These are phyloP conservation scores for Drosophila bifasciata DNA, from an alignment of 1,140 invertebrate genomes.

Conservation along the genomic window DNA sequence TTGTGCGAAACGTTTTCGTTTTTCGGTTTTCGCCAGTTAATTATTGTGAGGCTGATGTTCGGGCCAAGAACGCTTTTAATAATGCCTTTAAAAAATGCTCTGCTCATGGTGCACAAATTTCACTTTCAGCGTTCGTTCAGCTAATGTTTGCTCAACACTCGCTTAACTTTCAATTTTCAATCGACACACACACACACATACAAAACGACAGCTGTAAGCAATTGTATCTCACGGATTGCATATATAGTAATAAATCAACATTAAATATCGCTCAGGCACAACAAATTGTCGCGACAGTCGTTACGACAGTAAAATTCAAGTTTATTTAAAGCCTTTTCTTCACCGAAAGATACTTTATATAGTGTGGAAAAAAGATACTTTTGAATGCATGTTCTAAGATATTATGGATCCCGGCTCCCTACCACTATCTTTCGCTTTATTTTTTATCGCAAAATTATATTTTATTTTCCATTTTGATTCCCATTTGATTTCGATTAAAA, in stretches of 20 bases:
- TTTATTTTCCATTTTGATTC: conserved; percentile 34
- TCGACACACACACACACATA: conserved; percentile 23
- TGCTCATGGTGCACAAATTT: conserved; percentile 15
- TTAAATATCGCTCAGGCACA: conserved; percentile 7
- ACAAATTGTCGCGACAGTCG: too few relatives aligned
- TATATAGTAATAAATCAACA: conserved; percentile 21
- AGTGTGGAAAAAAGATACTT: too few relatives aligned
- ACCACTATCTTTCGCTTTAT: not conserved
- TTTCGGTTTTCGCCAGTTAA: conserved; percentile 35
- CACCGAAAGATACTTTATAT: too few relatives aligned
- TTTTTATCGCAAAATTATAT: conserved; percentile 31
- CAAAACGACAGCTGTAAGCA: not conserved
- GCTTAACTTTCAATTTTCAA: conserved; percentile 52
- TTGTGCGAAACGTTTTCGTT: conserved; percentile 51
- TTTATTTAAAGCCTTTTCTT: too few relatives aligned
- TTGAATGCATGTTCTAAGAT: too few relatives aligned
- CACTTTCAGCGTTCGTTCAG: conserved; percentile 44
- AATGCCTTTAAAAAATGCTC: not conserved
- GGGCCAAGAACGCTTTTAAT: conserved; percentile 53
- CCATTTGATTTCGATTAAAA: conserved; percentile 48
- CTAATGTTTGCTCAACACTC: conserved; percentile 12
- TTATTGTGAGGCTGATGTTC: conserved; percentile 36
- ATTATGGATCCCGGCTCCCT: not conserved
- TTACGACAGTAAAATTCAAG: too few relatives aligned
- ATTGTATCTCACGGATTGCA: conserved; percentile 17